Conservation (phyloP, 2,113 vertebrate genomes). For the Eretmochelys imbricata region DNA sequence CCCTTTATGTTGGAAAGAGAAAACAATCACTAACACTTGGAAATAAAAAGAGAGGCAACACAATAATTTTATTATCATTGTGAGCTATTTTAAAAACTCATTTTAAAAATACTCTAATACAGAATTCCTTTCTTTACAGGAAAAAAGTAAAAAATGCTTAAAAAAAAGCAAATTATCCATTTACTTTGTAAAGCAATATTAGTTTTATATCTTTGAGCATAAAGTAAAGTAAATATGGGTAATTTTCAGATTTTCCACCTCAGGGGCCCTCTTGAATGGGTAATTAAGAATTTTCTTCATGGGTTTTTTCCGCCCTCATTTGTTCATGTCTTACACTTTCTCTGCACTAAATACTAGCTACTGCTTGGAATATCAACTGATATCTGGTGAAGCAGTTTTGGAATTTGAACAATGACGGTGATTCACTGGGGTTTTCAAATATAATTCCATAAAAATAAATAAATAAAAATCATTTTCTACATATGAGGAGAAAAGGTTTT, state of each 20-base stretch:
- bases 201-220: neutral
- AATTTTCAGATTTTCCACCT: no score
- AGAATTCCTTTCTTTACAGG: neutral
- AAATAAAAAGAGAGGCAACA: neutral
- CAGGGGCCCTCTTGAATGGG: neutral
- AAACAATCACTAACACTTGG: neutral
- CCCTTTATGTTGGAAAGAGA: neutral
- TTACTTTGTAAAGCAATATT: neutral
- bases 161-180: neutral
- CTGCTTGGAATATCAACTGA: neutral
- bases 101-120: neutral
- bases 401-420: neutral
- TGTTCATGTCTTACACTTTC: neutral
- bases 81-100: neutral
- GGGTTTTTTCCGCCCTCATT: rapidly evolving
- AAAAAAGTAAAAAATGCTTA: neutral
- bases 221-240: neutral
- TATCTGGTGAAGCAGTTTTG: neutral
- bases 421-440: neutral
- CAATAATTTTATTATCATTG: neutral
- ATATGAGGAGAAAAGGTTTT: neutral
- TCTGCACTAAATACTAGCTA: neutral
- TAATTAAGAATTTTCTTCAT: neutral
- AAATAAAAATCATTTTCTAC: neutral
- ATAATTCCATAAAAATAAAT: neutral